A percentile compares a stretch with the other conserved stretches of the same genome.
phyloP scores from a whole-genome alignment of 92 coral and sea anemone genomes.

The Phenganax stokvisi region DNA sequence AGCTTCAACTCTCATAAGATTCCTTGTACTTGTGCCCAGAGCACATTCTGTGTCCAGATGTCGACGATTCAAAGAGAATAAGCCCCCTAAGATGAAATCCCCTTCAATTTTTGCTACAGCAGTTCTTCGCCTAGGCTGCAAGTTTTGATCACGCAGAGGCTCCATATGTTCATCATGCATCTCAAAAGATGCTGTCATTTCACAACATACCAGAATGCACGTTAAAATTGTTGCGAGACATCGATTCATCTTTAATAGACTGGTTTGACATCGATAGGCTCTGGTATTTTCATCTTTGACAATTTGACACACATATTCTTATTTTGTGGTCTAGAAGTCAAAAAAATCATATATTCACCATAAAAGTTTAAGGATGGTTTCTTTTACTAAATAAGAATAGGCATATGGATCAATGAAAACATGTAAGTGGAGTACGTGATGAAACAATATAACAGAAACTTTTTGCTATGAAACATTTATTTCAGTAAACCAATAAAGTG shows the following conservation, averaged over 20 bases:
- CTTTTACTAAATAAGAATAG: too few species aligned
- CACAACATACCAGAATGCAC: background rate
- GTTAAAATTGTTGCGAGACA: background rate
- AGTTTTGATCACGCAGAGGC: background rate
- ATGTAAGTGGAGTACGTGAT: too few species aligned
- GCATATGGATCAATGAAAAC: too few species aligned
- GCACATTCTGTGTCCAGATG: constrained; percentile 58
- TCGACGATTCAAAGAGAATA: constrained; percentile 60
- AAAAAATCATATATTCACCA: too few species aligned
- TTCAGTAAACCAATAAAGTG: too few species aligned
- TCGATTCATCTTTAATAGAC: background rate
- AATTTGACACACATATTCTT: too few species aligned
- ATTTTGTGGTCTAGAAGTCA: too few species aligned
- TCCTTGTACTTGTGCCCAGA: constrained; percentile 59
- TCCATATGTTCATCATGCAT: background rate
- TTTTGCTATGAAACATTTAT: too few species aligned
- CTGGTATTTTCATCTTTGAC: too few species aligned
- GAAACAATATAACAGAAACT: too few species aligned
- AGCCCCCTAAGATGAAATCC: constrained; percentile 68
- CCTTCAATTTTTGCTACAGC: constrained; percentile 46
- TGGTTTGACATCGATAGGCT: too few species aligned
- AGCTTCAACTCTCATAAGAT: constrained; percentile 81
- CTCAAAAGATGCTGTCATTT: background rate
- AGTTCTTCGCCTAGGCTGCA: background rate
- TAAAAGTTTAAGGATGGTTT: too few species aligned